Evolutionary conservation across 2,113 vertebrate genomes (phyloP), one percentile per base, ranked within the genome.

Genomic region (Nothocercus nigrocapillus): DNA sequence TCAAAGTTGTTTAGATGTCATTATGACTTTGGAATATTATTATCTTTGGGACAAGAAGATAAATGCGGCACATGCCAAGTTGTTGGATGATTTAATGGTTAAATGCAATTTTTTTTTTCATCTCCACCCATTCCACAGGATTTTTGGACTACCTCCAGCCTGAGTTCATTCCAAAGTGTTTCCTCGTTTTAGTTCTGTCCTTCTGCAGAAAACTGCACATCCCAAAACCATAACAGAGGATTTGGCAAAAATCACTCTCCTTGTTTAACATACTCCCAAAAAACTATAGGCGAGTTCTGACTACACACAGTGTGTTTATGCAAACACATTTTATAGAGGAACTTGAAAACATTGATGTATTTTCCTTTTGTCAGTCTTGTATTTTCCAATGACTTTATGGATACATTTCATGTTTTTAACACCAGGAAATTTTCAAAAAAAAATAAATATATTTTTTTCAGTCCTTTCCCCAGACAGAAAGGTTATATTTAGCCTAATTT

Each of bases 51-150:
- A 77, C 83, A 77, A 89, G 75, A 78, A 82, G 88, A 85, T 89
- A 89, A 96, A 89, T 89, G 88, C 54, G 0, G 15, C 54, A 79
- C 70, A 90, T 94, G 90, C 84, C 90, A 96, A 94, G 89, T 49
- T 74, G 69, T 19, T 89, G 92, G 79, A 94, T 93, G 87, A 95
- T 96, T 96, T 96, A 96, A 96, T 88, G 84, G 94, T 95, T 96
- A 97, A 96, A 91, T 80, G 72, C 38, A 9, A 2, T 17, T 47
- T 79, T 89, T 79, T 79, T 89, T 94, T 95, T 90, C 2, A 0
- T 66, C 93, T 90, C 93, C 90, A 92, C 94, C 85, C 96, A 85
- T 93, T 94, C 94, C 95, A 81, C 90, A 95, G 63, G 77, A 82
- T 85, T 94, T 95, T 88, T 95, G 96, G 89, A 94, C 42, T 81